Conservation (phyloP, 2,888 invertebrate genomes). For the Periphyllus acericola region DNA sequence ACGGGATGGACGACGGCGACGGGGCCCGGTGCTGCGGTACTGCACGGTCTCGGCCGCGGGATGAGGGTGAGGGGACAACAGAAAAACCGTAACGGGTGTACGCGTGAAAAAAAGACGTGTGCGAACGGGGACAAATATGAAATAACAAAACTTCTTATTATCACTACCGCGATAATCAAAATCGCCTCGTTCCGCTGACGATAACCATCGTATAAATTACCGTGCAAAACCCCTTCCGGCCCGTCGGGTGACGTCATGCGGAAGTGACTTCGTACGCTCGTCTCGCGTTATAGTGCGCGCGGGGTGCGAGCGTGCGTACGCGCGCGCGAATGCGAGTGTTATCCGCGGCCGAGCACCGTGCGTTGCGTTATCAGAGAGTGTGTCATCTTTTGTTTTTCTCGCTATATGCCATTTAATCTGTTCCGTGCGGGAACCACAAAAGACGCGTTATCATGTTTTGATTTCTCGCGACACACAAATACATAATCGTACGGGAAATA, state of each 20-base stretch:
- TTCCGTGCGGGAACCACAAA: slow-evolving; percentile 24
- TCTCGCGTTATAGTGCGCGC: neutral
- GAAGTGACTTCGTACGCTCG: slow-evolving; percentile 14
- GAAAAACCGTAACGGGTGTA: no score
- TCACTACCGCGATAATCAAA: slow-evolving; percentile 29
- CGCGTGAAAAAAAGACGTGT: no score
- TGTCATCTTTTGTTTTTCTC: slow-evolving; percentile 48
- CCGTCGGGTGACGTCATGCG: slow-evolving; percentile 49
- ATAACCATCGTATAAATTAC: slow-evolving; percentile 41
- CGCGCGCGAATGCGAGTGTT: neutral
- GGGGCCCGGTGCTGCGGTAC: neutral
- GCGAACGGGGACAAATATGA: no score
- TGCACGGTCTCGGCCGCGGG: neutral
- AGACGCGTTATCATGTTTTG: slow-evolving; percentile 49
- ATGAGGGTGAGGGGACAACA: no score
- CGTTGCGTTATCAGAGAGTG: slow-evolving; percentile 36
- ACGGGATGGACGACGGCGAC: neutral
- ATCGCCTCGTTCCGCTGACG: slow-evolving; percentile 27
- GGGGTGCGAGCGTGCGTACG: neutral
- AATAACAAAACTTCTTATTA: no score
- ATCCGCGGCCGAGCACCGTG: neutral
- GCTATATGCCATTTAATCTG: no score
- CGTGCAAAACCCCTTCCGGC: neutral
- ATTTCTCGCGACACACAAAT: neutral
- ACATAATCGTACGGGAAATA: no score